Evolutionary conservation across 64 coral and sea anemone species (phyloP).

Genomic region (Hydrozoanthus tunicans): DNA sequence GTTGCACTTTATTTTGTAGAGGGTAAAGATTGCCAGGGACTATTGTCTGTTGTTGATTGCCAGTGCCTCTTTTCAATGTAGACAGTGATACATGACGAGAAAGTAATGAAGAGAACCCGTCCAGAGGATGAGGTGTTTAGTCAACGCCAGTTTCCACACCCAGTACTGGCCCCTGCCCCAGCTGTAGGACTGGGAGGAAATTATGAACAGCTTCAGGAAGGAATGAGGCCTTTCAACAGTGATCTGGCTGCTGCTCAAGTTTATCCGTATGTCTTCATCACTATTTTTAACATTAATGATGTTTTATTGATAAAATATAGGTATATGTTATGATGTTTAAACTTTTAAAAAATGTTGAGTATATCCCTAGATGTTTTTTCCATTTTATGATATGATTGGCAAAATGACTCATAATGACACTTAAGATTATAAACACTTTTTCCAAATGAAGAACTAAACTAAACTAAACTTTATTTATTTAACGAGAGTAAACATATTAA

Average conservation of each 20-base stretch:
- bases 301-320: not conserved
- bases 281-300: not conserved
- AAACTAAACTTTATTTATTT: no score
- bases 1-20: no score
- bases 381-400: no score
- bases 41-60: not conserved
- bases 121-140: conserved; percentile 69
- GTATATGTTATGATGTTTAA: no score
- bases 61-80: not conserved
- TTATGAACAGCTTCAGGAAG: conserved; percentile 68
- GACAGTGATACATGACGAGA: conserved; percentile 38
- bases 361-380: no score
- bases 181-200: conserved; percentile 48
- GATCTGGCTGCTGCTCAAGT: conserved; percentile 51
- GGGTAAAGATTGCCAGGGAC: no score
- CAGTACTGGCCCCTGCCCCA: conserved; percentile 64
- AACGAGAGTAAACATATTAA: no score
- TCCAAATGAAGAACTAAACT: no score
- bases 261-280: conserved; percentile 44
- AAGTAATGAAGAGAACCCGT: conserved; percentile 75
- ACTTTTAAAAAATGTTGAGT: no score
- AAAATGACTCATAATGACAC: no score
- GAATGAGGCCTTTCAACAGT: conserved; percentile 55
- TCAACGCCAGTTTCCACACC: conserved; percentile 66
- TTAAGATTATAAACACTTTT: no score